Evolutionary conservation across 35 echinoderm and acorn worm genomes (phyloP).

Genomic region (Anneissia japonica): DNA sequence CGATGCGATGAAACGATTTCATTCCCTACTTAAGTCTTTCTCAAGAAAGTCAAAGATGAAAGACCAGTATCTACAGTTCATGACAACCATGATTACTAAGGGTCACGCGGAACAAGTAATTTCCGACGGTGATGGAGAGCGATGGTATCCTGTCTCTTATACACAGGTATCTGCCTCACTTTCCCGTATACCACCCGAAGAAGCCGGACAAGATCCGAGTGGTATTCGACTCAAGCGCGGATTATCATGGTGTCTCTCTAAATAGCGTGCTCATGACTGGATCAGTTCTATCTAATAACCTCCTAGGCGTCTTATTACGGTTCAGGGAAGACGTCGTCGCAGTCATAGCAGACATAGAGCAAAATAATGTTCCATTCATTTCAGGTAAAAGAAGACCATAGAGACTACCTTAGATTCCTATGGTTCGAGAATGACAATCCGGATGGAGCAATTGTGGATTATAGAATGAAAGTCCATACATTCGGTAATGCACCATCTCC

Average conservation of each 20-base stretch:
- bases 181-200: background rate
- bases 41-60: constrained; percentile 3
- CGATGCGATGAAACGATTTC: background rate
- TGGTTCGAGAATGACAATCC: no score
- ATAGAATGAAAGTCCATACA: constrained; percentile 46
- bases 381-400: constrained; percentile 7
- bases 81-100: constrained; percentile 12
- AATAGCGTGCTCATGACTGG: constrained; percentile 11
- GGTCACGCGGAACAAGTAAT: constrained; percentile 11
- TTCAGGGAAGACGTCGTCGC: background rate
- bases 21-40: background rate
- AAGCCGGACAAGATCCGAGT: constrained; percentile 8
- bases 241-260: constrained; percentile 8
- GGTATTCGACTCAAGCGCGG: background rate
- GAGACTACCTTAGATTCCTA: no score
- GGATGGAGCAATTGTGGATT: no score
- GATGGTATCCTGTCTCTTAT: no score
- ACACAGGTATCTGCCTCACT: background rate
- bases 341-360: background rate
- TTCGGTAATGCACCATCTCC: constrained; percentile 52
- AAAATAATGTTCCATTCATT: constrained; percentile 54
- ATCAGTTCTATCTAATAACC: background rate
- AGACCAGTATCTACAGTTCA: constrained; percentile 14
- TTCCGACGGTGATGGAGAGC: background rate
- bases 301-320: background rate